A percentile compares a stretch with the other conserved stretches of the same genome.
These are phyloP conservation scores for Henricia sp. DNA, from an alignment of 53 echinoderm and acorn worm species.

Conservation along the genomic window DNA sequence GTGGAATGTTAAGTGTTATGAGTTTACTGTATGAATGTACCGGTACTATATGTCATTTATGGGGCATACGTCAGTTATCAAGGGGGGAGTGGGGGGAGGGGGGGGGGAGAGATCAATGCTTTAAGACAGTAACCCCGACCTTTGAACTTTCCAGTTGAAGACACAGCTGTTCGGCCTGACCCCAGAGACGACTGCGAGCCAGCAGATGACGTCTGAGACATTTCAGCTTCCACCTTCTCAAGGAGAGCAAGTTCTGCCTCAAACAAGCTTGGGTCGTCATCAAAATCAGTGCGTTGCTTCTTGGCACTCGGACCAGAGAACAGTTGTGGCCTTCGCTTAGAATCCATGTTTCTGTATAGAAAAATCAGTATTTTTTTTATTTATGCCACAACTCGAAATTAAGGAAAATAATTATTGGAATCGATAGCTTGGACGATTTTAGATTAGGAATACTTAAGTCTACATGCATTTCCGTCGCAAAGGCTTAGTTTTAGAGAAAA, in stretches of 20 bases:
- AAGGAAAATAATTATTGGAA: not conserved
- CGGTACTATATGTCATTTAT: too few relatives aligned
- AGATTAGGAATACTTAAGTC: too few relatives aligned
- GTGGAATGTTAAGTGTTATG: too few relatives aligned
- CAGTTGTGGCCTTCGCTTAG: slow-evolving; percentile 54
- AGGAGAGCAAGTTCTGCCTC: slow-evolving; percentile 89
- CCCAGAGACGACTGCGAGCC: slow-evolving; percentile 32
- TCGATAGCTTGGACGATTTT: not conserved
- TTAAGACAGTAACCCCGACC: too few relatives aligned
- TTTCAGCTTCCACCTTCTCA: slow-evolving; percentile 82
- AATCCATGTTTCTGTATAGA: not conserved
- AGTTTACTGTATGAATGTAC: too few relatives aligned
- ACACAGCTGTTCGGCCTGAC: not conserved
- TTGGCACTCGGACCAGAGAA: slow-evolving; percentile 65
- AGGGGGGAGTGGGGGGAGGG: too few relatives aligned
- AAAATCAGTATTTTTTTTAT: too few relatives aligned
- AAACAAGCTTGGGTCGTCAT: slow-evolving; percentile 85
- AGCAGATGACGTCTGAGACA: slow-evolving; percentile 36
- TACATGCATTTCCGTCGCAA: too few relatives aligned
- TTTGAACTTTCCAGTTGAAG: not conserved
- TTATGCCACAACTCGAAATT: not conserved
- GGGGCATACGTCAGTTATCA: too few relatives aligned
- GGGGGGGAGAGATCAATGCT: too few relatives aligned
- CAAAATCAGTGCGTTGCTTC: slow-evolving; percentile 67
- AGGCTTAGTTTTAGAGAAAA: too few relatives aligned